Conservation (phyloP, 2,113 vertebrate species). For the Pleuronectes platessa region DNA sequence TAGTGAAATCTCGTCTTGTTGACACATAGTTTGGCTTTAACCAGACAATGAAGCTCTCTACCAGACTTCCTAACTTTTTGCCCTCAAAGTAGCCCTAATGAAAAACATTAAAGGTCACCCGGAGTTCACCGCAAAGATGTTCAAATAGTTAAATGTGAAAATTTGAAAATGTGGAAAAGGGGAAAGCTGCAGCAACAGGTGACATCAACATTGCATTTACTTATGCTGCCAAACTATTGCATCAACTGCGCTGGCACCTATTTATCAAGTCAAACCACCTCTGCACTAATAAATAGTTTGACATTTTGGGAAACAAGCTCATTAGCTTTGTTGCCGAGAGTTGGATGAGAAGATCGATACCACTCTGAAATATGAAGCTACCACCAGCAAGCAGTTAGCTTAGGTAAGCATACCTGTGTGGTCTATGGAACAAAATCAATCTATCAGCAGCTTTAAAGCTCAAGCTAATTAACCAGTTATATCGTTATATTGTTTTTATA, state of each 20-base stretch:
- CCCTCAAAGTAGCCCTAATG: not conserved
- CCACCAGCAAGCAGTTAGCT: too few species aligned
- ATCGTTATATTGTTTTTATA: too few species aligned
- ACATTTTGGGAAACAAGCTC: too few species aligned
- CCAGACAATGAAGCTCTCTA: slow-evolving; percentile 8
- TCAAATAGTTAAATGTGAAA: not conserved
- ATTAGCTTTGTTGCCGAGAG: too few species aligned
- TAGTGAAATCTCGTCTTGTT: slow-evolving; percentile 7
- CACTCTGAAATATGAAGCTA: too few species aligned
- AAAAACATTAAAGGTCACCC: not conserved
- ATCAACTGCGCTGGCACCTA: not conserved
- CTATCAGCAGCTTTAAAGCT: too few species aligned
- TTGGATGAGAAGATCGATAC: too few species aligned
- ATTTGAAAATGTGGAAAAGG: not conserved
- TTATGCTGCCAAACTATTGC: too few species aligned
- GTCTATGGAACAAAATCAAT: too few species aligned
- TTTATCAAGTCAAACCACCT: not conserved
- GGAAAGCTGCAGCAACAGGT: not conserved
- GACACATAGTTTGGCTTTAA: slow-evolving; percentile 17
- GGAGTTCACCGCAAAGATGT: not conserved
- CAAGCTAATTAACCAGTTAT: too few species aligned
- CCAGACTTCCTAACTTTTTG: not conserved
- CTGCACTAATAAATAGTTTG: not conserved
- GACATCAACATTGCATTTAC: not conserved
- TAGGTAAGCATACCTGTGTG: too few species aligned